Base-by-base conservation (phyloP, 2,113 vertebrate species). In the Tonatia bakeri region DNA sequence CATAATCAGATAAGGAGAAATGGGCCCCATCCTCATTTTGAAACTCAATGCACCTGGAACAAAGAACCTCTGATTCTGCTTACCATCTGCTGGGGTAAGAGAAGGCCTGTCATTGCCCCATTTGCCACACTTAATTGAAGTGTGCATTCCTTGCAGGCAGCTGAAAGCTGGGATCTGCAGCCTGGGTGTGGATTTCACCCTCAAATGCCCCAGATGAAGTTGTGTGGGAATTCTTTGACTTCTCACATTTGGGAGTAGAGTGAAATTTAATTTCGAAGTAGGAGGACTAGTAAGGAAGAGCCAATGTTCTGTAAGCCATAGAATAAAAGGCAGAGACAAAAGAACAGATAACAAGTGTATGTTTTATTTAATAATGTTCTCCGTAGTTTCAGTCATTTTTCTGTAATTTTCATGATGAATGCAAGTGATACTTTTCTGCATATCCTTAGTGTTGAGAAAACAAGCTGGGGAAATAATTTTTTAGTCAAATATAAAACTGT, bases 401-500 rank as follows among this genome's bases (percentile, higher is more conserved):
- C 94, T 97, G 86, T 97, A 91, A 98, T 98, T 98, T 97, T 59
- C 92, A 75, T 95, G 93, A 97, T 96, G 94, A 98, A 96, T 97
- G 90, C 69, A 94, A 97, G 65, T 0, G 95, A 97, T 92, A 96
- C 89, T 93, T 97, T 95, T 76, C 90, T 90, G 88, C 95, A 95
- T 94, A 95, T 94, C 69, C 87, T 98, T 91, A 95, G 76, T 76
- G 76, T 97, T 97, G 96, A 93, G 95, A 97, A 98, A 98, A 97
- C 97, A 96, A 91, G 79, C 96, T 97, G 85, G 97, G 94, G 90
- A 97, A 97, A 93, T 96, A 97, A 98, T 94, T 97, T 97, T 96
- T 72, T 98, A 94, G 97, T 97, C 97, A 96, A 97, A 95, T 96
- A 98, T 86, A 84, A 96, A 97, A 77, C 91, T 93, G 36, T 64